Conservation (phyloP, 1,140 invertebrate genomes). For the Solenopsis fugax region DNA sequence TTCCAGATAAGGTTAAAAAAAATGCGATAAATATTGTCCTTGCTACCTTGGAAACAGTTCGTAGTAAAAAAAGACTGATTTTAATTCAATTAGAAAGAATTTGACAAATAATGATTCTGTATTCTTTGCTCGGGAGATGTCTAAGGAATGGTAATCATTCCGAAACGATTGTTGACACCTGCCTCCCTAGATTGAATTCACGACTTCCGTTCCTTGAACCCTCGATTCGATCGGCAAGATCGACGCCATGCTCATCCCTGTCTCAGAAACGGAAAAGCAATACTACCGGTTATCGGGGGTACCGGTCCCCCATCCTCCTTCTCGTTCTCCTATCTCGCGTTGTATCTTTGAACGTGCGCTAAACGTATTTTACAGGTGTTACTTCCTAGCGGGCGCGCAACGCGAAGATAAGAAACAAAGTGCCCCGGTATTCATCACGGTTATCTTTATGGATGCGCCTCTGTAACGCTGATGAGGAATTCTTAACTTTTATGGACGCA, state of each 20-base stretch:
- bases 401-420: slow-evolving; percentile 66
- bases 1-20: background rate
- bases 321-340: slow-evolving; percentile 50
- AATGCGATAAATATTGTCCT: too few species aligned
- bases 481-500: slow-evolving; percentile 65
- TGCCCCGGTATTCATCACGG: slow-evolving; percentile 60
- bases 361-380: slow-evolving; percentile 75
- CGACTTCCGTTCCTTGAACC: slow-evolving; percentile 6
- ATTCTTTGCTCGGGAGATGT: background rate
- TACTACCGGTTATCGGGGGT: slow-evolving; percentile 37
- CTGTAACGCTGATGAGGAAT: slow-evolving; percentile 69
- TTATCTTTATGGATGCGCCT: slow-evolving; percentile 67
- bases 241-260: slow-evolving; percentile 4
- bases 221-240: slow-evolving; percentile 50
- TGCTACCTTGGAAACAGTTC: too few species aligned
- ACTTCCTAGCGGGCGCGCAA: slow-evolving; percentile 64
- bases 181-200: background rate
- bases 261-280: slow-evolving; percentile 53
- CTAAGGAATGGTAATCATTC: too few species aligned
- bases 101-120: background rate
- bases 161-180: background rate
- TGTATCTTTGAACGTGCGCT: slow-evolving; percentile 65
- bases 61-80: too few species aligned
- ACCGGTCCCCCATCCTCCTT: background rate
- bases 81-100: background rate